Evolutionary conservation across 2,888 invertebrate species (phyloP), one percentile per base, ranked within the genome.

Genomic region (Tachina lurida): DNA sequence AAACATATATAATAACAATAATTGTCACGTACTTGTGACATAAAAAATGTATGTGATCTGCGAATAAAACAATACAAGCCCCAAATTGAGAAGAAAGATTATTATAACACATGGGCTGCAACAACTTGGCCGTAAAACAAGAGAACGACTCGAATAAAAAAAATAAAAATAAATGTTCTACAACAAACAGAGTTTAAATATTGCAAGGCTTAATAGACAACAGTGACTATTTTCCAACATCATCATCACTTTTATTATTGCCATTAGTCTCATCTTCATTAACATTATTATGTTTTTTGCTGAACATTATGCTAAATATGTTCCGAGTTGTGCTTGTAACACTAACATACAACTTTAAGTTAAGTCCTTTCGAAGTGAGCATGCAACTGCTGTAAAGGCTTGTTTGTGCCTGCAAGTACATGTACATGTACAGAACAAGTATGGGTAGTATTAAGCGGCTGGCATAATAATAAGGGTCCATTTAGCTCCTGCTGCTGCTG

Each of bases 11-110:
- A 77, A 86, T 77, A 77, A 87, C 78, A 84, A 87, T 87, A 83
- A 86, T 84, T 82, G 84, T 82, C 86, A 88, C 87, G 88, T 88
- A 86, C 79, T 84, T 84, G 80, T 54, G 73, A 77, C 81, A 88
- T 87, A 84, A 88, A 87, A 88, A 85, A 88, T 87, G 74, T 85
- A 88, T 88, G 79, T 71, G 86, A 83, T 86, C 86, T 83, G 79
- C 76, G 63, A 73, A 84, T 77, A 62, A 79, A 79, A 73, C 47
- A 76, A 79, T 56, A 63, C 41, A n/a, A 47, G 13, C 17, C 63
- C 31, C 10, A 22, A 68, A 60, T 31, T 43, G 41, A n/a, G 52
- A 41, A 70, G 17, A 45, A 12, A 13, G 12, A 58, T 31, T 45
- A 19, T 15, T 45, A 19, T 15, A 62, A 17, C 52, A 52, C 52